These are phyloP conservation scores for Neopelma chrysocephalum DNA, from an alignment of 2,797 vertebrate genomes.

Conservation along the genomic window DNA sequence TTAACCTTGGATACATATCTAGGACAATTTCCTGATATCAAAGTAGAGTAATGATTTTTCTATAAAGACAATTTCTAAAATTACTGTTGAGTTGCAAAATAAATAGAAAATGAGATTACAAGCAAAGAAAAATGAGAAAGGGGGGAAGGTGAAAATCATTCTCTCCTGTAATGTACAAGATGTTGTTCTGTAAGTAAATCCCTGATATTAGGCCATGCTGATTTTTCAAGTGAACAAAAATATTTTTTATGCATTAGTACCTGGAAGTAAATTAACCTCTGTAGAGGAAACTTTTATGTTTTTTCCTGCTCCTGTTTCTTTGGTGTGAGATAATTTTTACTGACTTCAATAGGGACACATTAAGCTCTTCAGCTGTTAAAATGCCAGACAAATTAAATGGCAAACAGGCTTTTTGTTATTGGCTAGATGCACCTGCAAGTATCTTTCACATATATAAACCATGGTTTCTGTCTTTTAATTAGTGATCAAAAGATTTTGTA, in stretches of 20 bases:
- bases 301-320: background rate
- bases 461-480: background rate
- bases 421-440: background rate
- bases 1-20: constrained; percentile 92
- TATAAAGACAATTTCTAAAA: constrained; percentile 11
- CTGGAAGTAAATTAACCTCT: background rate
- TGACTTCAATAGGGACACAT: background rate
- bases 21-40: constrained; percentile 95
- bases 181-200: background rate
- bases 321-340: background rate
- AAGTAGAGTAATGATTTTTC: constrained; percentile 78
- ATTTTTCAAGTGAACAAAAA: background rate
- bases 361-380: background rate
- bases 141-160: background rate
- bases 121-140: background rate
- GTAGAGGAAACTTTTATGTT: background rate
- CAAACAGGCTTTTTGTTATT: background rate
- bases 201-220: background rate
- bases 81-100: background rate
- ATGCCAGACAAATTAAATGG: background rate
- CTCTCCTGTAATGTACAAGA: background rate
- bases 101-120: background rate
- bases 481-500: background rate
- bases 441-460: background rate
- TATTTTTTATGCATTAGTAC: background rate